Evolutionary conservation across 2,888 invertebrate species (phyloP).

Genomic region (Drosophila algonquin): DNA sequence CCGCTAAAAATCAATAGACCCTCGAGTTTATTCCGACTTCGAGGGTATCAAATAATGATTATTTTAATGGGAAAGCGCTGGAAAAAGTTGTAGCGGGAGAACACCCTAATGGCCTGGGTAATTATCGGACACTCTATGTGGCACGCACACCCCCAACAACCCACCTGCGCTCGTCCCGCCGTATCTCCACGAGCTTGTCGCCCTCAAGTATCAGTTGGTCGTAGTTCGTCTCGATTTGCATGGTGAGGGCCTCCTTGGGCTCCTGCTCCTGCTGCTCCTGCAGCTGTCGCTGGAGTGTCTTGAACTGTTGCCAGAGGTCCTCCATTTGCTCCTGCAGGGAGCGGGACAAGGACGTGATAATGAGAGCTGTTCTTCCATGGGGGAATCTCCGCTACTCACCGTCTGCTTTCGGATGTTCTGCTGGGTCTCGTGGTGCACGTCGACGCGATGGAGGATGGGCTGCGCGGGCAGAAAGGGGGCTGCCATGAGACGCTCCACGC

Average conservation of each 20-base stretch:
- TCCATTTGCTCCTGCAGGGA: slow-evolving; percentile 74
- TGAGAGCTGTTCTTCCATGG: not conserved
- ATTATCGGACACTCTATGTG: slow-evolving; percentile 17
- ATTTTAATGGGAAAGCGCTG: slow-evolving; percentile 3
- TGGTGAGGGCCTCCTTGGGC: slow-evolving; percentile 80
- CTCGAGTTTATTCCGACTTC: too few species aligned
- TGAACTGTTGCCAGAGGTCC: slow-evolving; percentile 83
- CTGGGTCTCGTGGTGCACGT: slow-evolving; percentile 81
- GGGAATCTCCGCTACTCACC: slow-evolving; percentile 51
- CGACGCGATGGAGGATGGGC: slow-evolving; percentile 79
- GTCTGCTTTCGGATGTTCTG: slow-evolving; percentile 81
- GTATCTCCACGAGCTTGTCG: slow-evolving; percentile 81
- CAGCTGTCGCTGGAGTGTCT: slow-evolving; percentile 80
- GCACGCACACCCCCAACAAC: not conserved
- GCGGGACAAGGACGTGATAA: too few species aligned
- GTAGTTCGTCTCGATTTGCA: slow-evolving; percentile 84
- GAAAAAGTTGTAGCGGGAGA: not conserved
- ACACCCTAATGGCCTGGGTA: slow-evolving; percentile 19
- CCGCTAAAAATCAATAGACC: too few species aligned
- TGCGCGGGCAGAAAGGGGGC: slow-evolving; percentile 77
- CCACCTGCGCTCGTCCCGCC: slow-evolving; percentile 81
- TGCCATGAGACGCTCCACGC: slow-evolving; percentile 69
- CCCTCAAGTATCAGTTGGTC: slow-evolving; percentile 83
- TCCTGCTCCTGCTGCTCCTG: slow-evolving; percentile 82
- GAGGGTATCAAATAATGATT: slow-evolving; percentile 10